A percentile compares a stretch with the other conserved stretches of the same genome.
Conservation (phyloP, 2,113 vertebrate genomes). For the Mellivora capensis region DNA sequence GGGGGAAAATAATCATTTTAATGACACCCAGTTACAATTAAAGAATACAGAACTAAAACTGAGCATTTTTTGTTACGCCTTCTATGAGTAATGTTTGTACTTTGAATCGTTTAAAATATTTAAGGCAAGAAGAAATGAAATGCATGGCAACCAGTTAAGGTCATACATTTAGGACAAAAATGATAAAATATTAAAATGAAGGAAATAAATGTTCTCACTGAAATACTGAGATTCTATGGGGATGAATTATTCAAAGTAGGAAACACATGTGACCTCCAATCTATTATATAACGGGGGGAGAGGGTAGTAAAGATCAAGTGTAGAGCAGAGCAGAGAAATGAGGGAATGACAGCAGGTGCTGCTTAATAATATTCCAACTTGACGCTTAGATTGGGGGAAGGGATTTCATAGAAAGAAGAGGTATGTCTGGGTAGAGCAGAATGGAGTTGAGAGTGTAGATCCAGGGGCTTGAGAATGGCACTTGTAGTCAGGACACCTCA, state of each 20-base stretch:
- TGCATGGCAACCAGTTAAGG: conserved; percentile 84
- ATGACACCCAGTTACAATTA: conserved; percentile 78
- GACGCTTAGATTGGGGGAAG: conserved; percentile 38
- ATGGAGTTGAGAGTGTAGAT: background rate
- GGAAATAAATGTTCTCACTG: conserved; percentile 85
- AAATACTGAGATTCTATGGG: conserved; percentile 77
- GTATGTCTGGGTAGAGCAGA: background rate
- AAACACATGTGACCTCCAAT: conserved; percentile 80
- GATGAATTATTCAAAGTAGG: conserved; percentile 84
- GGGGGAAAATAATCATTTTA: conserved; percentile 64
- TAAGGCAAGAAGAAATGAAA: conserved; percentile 84
- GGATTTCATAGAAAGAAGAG: conserved; percentile 3
- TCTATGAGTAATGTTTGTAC: conserved; percentile 82
- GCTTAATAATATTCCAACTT: conserved; percentile 51
- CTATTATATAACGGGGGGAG: conserved; percentile 79
- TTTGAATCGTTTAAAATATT: conserved; percentile 85
- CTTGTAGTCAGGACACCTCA: background rate
- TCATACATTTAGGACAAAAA: conserved; percentile 87
- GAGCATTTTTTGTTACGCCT: conserved; percentile 73
- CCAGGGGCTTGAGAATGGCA: no score
- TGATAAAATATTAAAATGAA: conserved; percentile 88
- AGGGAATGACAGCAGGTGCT: conserved; percentile 44
- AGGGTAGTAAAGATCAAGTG: conserved; percentile 76
- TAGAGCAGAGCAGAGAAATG: conserved; percentile 56
- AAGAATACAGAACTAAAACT: conserved; percentile 76